Evolutionary conservation across 2,797 vertebrate species (phyloP).

Genomic region (Pachyuromys duprasi): DNA sequence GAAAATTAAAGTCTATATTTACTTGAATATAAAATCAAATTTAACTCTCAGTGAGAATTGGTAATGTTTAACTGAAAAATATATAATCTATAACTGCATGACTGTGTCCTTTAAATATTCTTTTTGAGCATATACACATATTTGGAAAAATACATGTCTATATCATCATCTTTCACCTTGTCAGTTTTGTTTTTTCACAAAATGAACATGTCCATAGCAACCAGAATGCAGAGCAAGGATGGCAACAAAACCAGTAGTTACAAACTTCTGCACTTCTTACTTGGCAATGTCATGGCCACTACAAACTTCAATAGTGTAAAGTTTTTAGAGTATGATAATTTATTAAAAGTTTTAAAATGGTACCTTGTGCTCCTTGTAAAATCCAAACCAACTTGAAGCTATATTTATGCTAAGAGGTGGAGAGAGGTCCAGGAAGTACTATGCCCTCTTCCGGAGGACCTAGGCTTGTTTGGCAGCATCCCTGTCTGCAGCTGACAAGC

Average conservation of each 20-base stretch:
- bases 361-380: neutral
- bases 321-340: neutral
- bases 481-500: neutral
- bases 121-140: neutral
- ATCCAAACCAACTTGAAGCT: neutral
- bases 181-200: neutral
- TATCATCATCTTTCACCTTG: neutral
- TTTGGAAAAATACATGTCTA: neutral
- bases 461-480: neutral
- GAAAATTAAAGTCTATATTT: constrained; percentile 8
- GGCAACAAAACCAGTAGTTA: neutral
- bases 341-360: constrained; percentile 16
- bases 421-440: neutral
- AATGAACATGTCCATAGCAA: neutral
- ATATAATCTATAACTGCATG: neutral
- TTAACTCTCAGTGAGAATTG: neutral
- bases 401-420: neutral
- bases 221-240: neutral
- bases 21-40: constrained; percentile 13
- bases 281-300: too few relatives aligned
- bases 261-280: neutral
- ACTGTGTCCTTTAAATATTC: neutral
- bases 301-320: neutral
- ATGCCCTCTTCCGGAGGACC: neutral
- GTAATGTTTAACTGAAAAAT: neutral